Evolutionary conservation across 2,888 invertebrate species (phyloP), one percentile per base, ranked within the genome.

Genomic region (Luperina testacea): DNA sequence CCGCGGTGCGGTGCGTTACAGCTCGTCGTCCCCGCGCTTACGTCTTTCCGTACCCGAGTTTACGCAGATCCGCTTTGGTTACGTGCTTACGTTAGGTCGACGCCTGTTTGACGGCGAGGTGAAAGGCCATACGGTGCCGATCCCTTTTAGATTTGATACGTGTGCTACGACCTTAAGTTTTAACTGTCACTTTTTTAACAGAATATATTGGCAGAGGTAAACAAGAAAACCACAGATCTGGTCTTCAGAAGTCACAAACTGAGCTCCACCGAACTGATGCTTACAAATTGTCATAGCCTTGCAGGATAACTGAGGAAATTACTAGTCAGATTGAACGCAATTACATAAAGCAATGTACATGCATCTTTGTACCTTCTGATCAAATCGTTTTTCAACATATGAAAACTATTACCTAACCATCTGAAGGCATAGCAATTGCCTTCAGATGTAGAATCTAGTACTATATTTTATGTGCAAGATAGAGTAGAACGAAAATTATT

Each of bases 211-310:
- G 51, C 51, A 20, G 51, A 13, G 51, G 15, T 32, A 67, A 57
- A 4, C 24, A 27, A 67, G 7, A 24, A 42, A 65, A 42, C 48
- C 57, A 64, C 24, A 57, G n/a, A 48, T 68, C 27, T 61, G 24
- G 8, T 13, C 20, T 70, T 20, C 24, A 13, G 9, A 72, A 27
- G 53, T 65, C 9, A 57, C 38, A 70, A 38, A 81, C 24, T 17
- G 42, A 69, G 17, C 32, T 69, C 15, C 38, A 71, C 17, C 11
- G 51, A 72, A 45, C 42, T 51, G 63, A n/a, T 84, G n/a, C 27
- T 45, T 38, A 75, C 15, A 80, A 68, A 81, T 80, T 17, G 69
- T 38, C 48, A 67, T 38, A 73, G 57, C 80, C 72, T 84, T 76
- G 70, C 63, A 67, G 63, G 20, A 76, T 42, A 45, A 72, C 84